Evolutionary conservation across 1,140 invertebrate genomes (phyloP).

Genomic region (Ganaspis sp.): DNA sequence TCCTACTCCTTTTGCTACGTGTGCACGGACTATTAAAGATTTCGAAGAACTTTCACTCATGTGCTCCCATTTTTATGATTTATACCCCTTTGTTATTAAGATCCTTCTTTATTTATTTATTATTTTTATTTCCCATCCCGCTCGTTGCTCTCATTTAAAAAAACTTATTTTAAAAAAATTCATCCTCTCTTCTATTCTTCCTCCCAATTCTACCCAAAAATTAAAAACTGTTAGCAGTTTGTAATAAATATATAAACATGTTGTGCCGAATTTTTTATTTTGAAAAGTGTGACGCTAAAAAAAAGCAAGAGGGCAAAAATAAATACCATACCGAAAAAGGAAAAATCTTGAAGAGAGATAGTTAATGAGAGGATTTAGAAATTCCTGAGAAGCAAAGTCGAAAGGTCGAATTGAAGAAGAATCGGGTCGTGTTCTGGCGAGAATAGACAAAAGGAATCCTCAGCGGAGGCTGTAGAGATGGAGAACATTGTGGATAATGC

Average conservation of each 20-base stretch:
- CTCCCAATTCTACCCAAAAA: too few relatives aligned
- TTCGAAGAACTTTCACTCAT: conserved; percentile 10
- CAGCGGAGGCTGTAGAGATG: background rate
- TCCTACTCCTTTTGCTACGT: background rate
- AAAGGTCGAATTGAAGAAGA: background rate
- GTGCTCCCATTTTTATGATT: conserved; percentile 24
- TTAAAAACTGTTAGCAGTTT: too few relatives aligned
- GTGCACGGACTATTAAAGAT: background rate
- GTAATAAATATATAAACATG: too few relatives aligned
- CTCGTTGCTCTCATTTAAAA: background rate
- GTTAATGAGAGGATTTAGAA: background rate
- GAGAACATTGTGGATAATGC: background rate
- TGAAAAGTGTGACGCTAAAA: too few relatives aligned
- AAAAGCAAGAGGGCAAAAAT: too few relatives aligned
- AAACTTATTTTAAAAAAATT: too few relatives aligned
- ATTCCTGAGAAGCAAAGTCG: background rate
- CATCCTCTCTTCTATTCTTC: too few relatives aligned
- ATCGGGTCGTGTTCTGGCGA: background rate
- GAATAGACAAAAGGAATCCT: conserved; percentile 37
- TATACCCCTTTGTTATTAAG: conserved; percentile 4
- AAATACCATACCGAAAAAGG: too few relatives aligned
- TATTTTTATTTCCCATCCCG: background rate
- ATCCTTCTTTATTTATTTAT: background rate
- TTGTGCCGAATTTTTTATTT: too few relatives aligned
- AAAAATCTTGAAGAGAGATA: background rate